A percentile compares a stretch with the other conserved stretches of the same genome.
phyloP scores from a whole-genome alignment of 1,140 invertebrate species.

The Periplaneta americana region DNA sequence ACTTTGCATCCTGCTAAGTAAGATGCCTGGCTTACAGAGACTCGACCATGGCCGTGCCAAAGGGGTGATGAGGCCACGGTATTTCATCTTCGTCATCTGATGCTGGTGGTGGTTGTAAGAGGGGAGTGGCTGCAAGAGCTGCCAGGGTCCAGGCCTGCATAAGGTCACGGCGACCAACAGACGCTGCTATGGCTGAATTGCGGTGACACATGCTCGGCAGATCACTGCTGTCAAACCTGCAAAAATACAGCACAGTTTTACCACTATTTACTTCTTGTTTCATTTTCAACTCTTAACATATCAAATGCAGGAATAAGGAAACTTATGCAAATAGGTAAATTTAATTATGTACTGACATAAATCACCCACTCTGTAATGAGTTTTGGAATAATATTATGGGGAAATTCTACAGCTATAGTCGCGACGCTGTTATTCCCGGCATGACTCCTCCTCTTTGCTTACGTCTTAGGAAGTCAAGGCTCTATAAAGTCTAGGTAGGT shows the following conservation, averaged over 20 bases:
- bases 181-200: conserved; percentile 70
- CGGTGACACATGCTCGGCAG: conserved; percentile 66
- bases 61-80: conserved; percentile 75
- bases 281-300: no score
- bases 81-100: conserved; percentile 53
- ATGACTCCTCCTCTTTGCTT: no score
- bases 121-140: conserved; percentile 54
- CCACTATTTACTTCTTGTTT: no score
- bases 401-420: no score
- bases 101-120: conserved; percentile 25
- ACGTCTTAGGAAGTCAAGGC: no score
- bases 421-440: no score
- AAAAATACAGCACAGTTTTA: conserved; percentile 22
- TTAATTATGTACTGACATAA: no score
- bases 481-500: no score
- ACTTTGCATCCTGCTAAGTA: neutral
- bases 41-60: conserved; percentile 78
- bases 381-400: no score
- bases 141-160: conserved; percentile 82
- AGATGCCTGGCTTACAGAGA: conserved; percentile 74
- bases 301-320: no score
- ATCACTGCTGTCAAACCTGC: conserved; percentile 50
- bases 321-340: no score
- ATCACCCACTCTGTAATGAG: no score
- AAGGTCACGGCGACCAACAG: conserved; percentile 70